These are phyloP conservation scores for Drosophila takahashii DNA, from an alignment of 1,140 invertebrate species.

Conservation along the genomic window DNA sequence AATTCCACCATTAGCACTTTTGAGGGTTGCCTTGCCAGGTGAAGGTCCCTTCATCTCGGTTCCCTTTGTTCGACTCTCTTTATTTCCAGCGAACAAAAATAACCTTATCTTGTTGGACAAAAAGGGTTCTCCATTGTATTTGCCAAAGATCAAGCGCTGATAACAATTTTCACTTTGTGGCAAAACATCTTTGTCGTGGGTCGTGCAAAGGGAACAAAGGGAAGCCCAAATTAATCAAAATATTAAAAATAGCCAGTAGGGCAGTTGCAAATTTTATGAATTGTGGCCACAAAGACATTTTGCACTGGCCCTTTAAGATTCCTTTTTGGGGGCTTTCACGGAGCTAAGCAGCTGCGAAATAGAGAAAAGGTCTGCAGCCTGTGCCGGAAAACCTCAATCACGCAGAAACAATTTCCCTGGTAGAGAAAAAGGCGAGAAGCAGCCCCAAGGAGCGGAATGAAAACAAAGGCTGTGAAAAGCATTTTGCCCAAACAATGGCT, in stretches of 20 bases:
- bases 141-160: constrained; percentile 44
- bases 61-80: constrained; percentile 19
- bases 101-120: constrained; percentile 30
- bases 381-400: constrained; percentile 75
- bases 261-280: constrained; percentile 52
- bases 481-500: constrained; percentile 53
- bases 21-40: constrained; percentile 34
- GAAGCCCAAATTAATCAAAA: constrained; percentile 62
- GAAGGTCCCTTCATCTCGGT: constrained; percentile 6
- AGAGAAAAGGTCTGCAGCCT: constrained; percentile 52
- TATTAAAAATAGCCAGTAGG: constrained; percentile 57
- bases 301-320: constrained; percentile 26
- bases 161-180: constrained; percentile 48
- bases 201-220: constrained; percentile 33
- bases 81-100: constrained; percentile 22
- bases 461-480: constrained; percentile 59
- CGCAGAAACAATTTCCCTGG: constrained; percentile 72
- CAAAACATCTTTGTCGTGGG: constrained; percentile 33
- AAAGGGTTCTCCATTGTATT: constrained; percentile 51
- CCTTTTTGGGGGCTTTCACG: constrained; percentile 10
- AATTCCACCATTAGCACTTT: constrained; percentile 29
- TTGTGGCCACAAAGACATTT: constrained; percentile 47
- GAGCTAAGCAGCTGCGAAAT: constrained; percentile 45
- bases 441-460: constrained; percentile 34
- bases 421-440: constrained; percentile 40